Evolutionary conservation across 2,888 invertebrate genomes (phyloP).

Genomic region (Drosophila maculinotata): DNA sequence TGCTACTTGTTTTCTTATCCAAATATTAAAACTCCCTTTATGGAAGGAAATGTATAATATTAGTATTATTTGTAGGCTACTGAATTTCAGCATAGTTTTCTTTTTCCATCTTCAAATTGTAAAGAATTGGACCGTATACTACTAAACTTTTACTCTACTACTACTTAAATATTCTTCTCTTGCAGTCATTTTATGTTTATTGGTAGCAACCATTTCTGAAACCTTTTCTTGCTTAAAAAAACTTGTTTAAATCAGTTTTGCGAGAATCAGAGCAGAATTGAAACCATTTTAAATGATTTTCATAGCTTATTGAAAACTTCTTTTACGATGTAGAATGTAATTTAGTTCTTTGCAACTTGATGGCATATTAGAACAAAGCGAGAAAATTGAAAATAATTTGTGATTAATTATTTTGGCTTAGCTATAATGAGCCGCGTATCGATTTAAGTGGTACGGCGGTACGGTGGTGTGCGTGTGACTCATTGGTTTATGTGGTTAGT

Average conservation of each 20-base stretch:
- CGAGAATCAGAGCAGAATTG: background rate
- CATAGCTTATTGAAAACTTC: background rate
- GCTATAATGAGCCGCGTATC: slow-evolving; percentile 46
- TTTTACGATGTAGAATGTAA: background rate
- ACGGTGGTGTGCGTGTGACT: slow-evolving; percentile 55
- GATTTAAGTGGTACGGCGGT: slow-evolving; percentile 51
- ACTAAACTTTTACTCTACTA: too few relatives aligned
- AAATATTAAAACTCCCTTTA: too few relatives aligned
- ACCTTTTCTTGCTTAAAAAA: background rate
- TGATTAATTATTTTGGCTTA: slow-evolving; percentile 14
- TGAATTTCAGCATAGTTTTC: too few relatives aligned
- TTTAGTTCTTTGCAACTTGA: slow-evolving; percentile 18
- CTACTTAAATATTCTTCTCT: too few relatives aligned
- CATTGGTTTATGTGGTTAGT: slow-evolving; percentile 47
- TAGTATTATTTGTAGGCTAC: too few relatives aligned
- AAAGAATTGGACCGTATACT: too few relatives aligned
- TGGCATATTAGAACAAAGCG: slow-evolving; percentile 28
- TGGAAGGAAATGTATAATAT: too few relatives aligned
- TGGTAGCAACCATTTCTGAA: too few relatives aligned
- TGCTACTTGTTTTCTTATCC: too few relatives aligned
- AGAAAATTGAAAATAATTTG: slow-evolving; percentile 42
- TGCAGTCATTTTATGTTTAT: too few relatives aligned
- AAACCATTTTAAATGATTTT: background rate
- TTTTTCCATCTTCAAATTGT: too few relatives aligned
- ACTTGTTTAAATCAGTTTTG: background rate